These are phyloP conservation scores for Achlya flavicornis DNA, from an alignment of 2,888 invertebrate genomes.

Conservation along the genomic window DNA sequence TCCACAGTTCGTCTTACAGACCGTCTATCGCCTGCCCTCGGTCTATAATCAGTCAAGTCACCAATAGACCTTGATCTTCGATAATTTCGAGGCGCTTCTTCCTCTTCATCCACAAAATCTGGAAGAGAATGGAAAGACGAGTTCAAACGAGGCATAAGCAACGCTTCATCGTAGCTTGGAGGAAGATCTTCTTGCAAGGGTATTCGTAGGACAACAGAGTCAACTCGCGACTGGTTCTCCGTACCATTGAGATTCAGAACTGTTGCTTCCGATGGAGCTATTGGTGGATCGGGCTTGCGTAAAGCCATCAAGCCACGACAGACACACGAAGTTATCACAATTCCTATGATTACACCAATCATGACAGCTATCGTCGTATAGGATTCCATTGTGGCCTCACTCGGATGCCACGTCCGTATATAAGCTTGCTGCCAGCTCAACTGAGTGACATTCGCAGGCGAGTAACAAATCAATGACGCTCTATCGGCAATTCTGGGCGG, in stretches of 20 bases:
- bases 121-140: constrained; percentile 85
- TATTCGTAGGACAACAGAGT: constrained; percentile 63
- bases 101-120: constrained; percentile 71
- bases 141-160: constrained; percentile 88
- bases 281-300: constrained; percentile 61
- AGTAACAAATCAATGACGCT: constrained; percentile 85
- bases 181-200: constrained; percentile 78
- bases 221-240: constrained; percentile 49
- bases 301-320: constrained; percentile 78
- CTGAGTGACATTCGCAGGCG: constrained; percentile 86
- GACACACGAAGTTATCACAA: constrained; percentile 83
- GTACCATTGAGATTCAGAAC: constrained; percentile 64
- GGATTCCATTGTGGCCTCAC: constrained; percentile 58
- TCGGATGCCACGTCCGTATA: constrained; percentile 84
- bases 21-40: constrained; percentile 62
- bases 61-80: constrained; percentile 78
- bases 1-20: constrained; percentile 72
- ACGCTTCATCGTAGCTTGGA: constrained; percentile 90
- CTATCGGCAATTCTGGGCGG: constrained; percentile 76
- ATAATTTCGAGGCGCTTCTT: constrained; percentile 49
- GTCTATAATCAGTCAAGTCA: constrained; percentile 68
- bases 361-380: constrained; percentile 84
- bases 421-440: constrained; percentile 88
- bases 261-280: constrained; percentile 67
- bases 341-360: constrained; percentile 79